A percentile compares a stretch with the other conserved stretches of the same genome.
These are phyloP conservation scores for Drosophila meridionalis DNA, from an alignment of 2,888 invertebrate genomes.

Conservation along the genomic window DNA sequence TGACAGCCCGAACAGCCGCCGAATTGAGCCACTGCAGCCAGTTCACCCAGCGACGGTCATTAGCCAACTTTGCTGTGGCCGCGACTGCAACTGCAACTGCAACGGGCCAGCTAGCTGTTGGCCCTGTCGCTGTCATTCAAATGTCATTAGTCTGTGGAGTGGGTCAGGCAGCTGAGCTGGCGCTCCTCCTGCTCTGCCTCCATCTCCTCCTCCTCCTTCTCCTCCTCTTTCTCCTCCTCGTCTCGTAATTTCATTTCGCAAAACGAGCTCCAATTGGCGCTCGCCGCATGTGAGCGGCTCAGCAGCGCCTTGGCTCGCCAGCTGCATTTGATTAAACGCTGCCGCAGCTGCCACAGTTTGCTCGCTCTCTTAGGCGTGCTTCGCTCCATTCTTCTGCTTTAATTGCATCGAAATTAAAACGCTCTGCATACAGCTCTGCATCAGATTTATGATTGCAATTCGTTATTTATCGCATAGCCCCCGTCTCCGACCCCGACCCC, in stretches of 20 bases:
- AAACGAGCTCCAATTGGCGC: conserved; percentile 53
- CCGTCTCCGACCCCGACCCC: too few species aligned
- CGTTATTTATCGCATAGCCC: conserved; percentile 67
- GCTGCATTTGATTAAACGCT: conserved; percentile 74
- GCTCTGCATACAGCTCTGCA: conserved; percentile 51
- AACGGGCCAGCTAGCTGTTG: conserved; percentile 6
- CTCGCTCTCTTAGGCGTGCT: background rate
- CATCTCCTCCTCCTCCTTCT: too few species aligned
- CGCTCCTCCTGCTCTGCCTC: too few species aligned
- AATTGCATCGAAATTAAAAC: conserved; percentile 75
- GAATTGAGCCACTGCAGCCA: conserved; percentile 23
- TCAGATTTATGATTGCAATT: conserved; percentile 74
- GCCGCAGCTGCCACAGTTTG: conserved; percentile 14
- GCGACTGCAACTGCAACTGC: conserved; percentile 31
- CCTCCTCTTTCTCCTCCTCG: too few species aligned
- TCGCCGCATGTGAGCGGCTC: conserved; percentile 38
- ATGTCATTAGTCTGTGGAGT: conserved; percentile 70
- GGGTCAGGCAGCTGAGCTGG: conserved; percentile 33
- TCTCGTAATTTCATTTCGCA: conserved; percentile 66
- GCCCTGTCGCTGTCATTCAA: conserved; percentile 65
- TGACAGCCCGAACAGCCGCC: conserved; percentile 15
- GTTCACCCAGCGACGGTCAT: conserved; percentile 50
- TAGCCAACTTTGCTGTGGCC: conserved; percentile 60
- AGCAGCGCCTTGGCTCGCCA: conserved; percentile 39
- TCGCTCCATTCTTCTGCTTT: conserved; percentile 38